A percentile compares a stretch with the other conserved stretches of the same genome.
phyloP scores from a whole-genome alignment of 2,113 vertebrate genomes.

The Arizona elegans region DNA sequence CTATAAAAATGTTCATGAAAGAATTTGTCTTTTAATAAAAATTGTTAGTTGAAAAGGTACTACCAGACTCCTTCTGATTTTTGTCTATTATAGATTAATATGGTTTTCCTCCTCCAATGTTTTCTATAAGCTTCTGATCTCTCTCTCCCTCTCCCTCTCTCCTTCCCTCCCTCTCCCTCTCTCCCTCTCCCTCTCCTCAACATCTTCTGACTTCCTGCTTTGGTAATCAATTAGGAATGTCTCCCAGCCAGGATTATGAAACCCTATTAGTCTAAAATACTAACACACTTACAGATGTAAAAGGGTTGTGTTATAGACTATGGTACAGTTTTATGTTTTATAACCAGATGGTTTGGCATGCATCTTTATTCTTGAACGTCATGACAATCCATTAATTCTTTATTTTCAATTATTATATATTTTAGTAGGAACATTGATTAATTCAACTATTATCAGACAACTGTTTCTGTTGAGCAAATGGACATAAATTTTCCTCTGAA shows the following conservation, averaged over 20 bases:
- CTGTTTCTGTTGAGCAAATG: slow-evolving; percentile 10
- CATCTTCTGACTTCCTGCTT: not conserved
- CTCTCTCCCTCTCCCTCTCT: no score
- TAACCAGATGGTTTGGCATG: not conserved
- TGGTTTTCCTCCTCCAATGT: not conserved
- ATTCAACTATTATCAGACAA: slow-evolving; percentile 3
- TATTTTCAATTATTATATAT: not conserved
- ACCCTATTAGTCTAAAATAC: not conserved
- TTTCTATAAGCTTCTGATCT: not conserved
- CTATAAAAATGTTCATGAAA: not conserved
- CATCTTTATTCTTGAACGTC: not conserved
- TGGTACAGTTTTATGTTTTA: not conserved
- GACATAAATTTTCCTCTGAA: not conserved
- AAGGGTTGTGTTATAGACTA: not conserved
- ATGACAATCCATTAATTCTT: not conserved
- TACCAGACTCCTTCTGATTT: not conserved
- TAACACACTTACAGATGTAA: not conserved
- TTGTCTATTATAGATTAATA: not conserved
- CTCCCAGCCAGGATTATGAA: not conserved
- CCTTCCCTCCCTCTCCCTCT: fast-evolving
- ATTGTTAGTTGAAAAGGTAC: not conserved
- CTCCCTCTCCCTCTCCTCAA: no score
- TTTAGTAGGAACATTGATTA: not conserved
- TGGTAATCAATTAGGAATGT: not conserved
- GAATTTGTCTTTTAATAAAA: not conserved